Percentiles rank a stretch among this genome's conserved stretches.
Evolutionary conservation across 92 coral and sea anemone species (phyloP).

Genomic region (Umimayanthus chanpuru): DNA sequence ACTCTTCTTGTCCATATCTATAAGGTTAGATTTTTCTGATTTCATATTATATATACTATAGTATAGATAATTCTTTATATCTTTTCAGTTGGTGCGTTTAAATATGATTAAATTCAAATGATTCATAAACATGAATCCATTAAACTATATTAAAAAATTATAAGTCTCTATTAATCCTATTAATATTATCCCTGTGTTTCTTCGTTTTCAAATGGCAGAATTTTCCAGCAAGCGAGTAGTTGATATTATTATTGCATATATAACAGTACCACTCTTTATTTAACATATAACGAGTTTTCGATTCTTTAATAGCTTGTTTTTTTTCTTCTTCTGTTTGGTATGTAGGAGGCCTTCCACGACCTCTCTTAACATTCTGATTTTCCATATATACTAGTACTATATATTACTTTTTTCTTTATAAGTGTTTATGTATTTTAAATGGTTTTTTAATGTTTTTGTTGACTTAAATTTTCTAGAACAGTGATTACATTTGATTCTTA

Average conservation of each 20-base stretch:
- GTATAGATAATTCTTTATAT: constrained; percentile 20
- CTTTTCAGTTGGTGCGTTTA: background rate
- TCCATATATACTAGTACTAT: background rate
- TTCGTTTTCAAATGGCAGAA: background rate
- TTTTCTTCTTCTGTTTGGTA: background rate
- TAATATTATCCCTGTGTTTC: background rate
- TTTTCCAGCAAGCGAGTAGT: background rate
- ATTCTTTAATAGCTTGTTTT: background rate
- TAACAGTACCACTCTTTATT: constrained; percentile 11
- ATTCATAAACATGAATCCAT: background rate
- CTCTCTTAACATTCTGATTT: background rate
- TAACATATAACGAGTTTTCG: background rate
- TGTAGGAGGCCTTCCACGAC: background rate
- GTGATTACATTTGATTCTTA: background rate
- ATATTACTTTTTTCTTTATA: background rate
- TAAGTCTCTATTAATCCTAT: background rate
- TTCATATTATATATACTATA: background rate
- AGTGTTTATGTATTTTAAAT: background rate
- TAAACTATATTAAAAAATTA: background rate
- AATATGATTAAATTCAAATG: constrained; percentile 13
- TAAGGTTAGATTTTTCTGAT: constrained; percentile 15
- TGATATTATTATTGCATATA: background rate
- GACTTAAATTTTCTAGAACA: background rate
- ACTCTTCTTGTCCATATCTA: constrained; percentile 35
- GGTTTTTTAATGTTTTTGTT: background rate